Evolutionary conservation across 2,888 invertebrate genomes (phyloP), one percentile per base, ranked within the genome.

Genomic region (Stegana nigrithorax): DNA sequence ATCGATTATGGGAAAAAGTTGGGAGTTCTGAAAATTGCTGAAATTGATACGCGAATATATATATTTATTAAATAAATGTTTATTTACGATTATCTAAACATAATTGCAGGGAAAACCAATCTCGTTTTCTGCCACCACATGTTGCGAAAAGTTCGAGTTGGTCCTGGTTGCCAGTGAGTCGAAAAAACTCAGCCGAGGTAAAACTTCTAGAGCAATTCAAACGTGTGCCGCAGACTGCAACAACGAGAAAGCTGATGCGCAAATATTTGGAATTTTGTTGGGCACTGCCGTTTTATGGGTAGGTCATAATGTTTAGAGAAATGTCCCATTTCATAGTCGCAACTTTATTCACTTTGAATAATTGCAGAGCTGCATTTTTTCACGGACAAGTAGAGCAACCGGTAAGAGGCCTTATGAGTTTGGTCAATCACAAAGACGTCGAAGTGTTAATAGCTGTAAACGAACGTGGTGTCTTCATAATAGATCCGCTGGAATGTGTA

Each of bases 311-410:
- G 10, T 32, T 32, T 32, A 32, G 32, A 32, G n/a, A 32, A 32
- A 32, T n/a, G 3, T 32, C n/a, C 32, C 32, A 32, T 32, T n/a
- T n/a, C n/a, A n/a, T n/a, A 32, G n/a, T 32, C n/a, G 32, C 32
- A 32, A 32, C 10, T 36, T 36, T 36, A 36, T 36, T n/a, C n/a
- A n/a, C n/a, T n/a, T n/a, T n/a, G n/a, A n/a, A n/a, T n/a, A 8
- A 36, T 36, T 36, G 10, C 86, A 95, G 96, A 59, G 93, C 94
- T 66, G 96, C 96, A 21, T 97, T 95, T 87, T 97, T 97, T 86
- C 93, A 94, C 87, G 97, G 96, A 7, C 96, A 96, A 87, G 92
- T 97, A 59, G 97, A 97, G 85, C 94, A 95, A 85, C 96, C 96
- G 0, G 92, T 94, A 0, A 89, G 94, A 60, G 94, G 94, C 55